Evolutionary conservation across 1,140 invertebrate genomes (phyloP), one percentile per base, ranked within the genome.

Genomic region (Drosophila murphyi): DNA sequence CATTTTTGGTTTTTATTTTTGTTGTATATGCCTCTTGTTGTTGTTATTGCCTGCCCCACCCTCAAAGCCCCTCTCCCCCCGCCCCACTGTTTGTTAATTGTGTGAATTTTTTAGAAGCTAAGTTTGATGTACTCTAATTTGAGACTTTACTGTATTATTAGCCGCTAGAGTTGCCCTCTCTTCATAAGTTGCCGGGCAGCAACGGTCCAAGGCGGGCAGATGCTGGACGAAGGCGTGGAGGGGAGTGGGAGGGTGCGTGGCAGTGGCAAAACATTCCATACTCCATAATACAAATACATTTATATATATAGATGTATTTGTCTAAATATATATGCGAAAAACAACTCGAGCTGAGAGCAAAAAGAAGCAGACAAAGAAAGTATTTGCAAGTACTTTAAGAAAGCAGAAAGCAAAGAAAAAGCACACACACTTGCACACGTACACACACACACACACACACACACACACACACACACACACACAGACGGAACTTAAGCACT

Each of bases 61-160:
- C 43, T 6, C 7, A 29, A 3, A 2, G 28, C n/a, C 39, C 20
- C 12, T 54, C 41, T n/a, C 43, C 67, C n/a, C 45, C 54, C 63
- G 41, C 63, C 54, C 51, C 41, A 73, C 61, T 83, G 70, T 88
- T 88, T 83, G 83, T 87, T 88, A 82, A 72, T 60, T 54, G 69
- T 88, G 65, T 77, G 85, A 79, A 87, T 86, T 81, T 75, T 86
- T 81, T 75, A 76, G 78, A 87, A 81, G 79, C 67, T 68, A 86
- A 75, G 69, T 85, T 82, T 69, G 10, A 39, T 7, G 82, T 86
- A 88, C 83, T 88, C 62, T 82, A 77, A 82, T 77, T 80, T 79
- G 64, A 63, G 79, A 80, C 76, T 78, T 60, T 63, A 72, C 78
- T 88, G 61, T 78, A 78, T 72, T 75, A 68, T 78, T 69, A 69